Evolutionary conservation across 2,797 vertebrate genomes (phyloP).

Genomic region (Vespertilio murinus): DNA sequence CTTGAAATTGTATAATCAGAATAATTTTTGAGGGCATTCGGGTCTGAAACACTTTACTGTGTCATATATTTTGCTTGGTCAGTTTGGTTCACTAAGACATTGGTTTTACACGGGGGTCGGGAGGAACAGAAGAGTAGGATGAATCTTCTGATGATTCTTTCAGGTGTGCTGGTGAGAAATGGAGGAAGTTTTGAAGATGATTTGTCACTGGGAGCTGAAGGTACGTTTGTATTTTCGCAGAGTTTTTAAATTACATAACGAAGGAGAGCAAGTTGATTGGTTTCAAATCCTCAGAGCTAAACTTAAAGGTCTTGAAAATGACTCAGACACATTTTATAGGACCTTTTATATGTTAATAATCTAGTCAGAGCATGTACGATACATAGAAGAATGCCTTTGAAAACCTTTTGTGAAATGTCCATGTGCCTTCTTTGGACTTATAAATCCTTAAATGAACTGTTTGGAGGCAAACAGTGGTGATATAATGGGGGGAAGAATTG

Average conservation of each 20-base stretch:
- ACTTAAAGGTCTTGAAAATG: slow-evolving; percentile 40
- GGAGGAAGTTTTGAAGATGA: slow-evolving; percentile 99
- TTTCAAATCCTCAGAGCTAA: slow-evolving; percentile 3
- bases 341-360: neutral
- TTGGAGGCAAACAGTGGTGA: neutral
- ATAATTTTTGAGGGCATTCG: slow-evolving; percentile 53
- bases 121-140: slow-evolving; percentile 25
- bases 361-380: neutral
- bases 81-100: slow-evolving; percentile 63
- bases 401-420: neutral
- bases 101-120: slow-evolving; percentile 34
- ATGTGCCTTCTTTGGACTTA: slow-evolving; percentile 10
- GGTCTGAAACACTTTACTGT: slow-evolving; percentile 23
- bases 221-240: slow-evolving; percentile 83
- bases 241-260: neutral
- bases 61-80: slow-evolving; percentile 19
- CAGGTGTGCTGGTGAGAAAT: slow-evolving; percentile 89
- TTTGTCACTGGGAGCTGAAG: slow-evolving; percentile 97
- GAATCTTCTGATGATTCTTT: slow-evolving; percentile 74
- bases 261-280: neutral
- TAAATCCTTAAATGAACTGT: slow-evolving; percentile 41
- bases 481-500: slow-evolving; percentile 6
- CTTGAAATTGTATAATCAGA: slow-evolving; percentile 27
- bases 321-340: neutral
- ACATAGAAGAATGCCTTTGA: neutral